Evolutionary conservation across 2,113 vertebrate genomes (phyloP).

Genomic region (Myrmecobius fasciatus): DNA sequence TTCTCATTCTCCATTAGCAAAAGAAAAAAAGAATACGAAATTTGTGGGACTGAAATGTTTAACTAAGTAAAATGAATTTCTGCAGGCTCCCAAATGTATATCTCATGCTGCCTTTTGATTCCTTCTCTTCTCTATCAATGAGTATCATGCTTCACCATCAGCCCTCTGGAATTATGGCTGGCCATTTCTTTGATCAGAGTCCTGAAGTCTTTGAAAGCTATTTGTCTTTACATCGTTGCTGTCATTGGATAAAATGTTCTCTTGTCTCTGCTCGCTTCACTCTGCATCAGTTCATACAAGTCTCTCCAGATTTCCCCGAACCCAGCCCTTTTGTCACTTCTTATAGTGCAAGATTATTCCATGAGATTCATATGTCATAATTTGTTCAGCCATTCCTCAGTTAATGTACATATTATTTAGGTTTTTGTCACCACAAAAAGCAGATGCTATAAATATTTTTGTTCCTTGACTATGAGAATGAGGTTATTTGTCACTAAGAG

Average conservation of each 20-base stretch:
- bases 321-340: neutral
- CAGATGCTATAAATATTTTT: neutral
- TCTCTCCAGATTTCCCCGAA: neutral
- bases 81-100: neutral
- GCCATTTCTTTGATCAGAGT: neutral
- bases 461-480: neutral
- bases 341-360: neutral
- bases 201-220: neutral
- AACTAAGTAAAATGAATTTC: neutral
- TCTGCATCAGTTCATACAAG: neutral
- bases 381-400: neutral
- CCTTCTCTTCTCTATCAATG: neutral
- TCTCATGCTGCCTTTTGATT: neutral
- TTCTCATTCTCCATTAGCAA: neutral
- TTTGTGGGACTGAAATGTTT: neutral
- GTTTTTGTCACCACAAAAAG: neutral
- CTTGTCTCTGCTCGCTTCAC: neutral
- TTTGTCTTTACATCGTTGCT: neutral
- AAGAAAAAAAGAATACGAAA: neutral
- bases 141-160: neutral
- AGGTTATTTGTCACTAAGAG: neutral
- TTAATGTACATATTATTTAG: neutral
- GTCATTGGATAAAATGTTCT: neutral
- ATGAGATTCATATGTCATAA: neutral
- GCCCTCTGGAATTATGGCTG: neutral